These are phyloP conservation scores for Amazona finschi DNA, from an alignment of 2,797 vertebrate species.

Conservation along the genomic window DNA sequence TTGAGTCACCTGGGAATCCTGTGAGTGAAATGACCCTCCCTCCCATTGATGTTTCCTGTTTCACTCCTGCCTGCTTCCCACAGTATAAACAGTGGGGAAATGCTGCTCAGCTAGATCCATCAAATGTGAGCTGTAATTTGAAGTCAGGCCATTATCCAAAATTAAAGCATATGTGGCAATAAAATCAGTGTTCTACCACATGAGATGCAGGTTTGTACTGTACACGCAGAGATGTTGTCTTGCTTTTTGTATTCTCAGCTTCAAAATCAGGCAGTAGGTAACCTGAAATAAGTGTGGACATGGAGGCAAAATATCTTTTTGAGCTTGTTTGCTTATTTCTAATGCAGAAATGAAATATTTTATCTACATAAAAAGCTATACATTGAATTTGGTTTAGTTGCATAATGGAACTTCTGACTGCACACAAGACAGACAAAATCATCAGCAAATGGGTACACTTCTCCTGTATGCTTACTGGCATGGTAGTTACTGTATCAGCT, in stretches of 20 bases:
- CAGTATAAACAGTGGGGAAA: background rate
- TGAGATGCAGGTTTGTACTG: background rate
- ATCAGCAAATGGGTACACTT: background rate
- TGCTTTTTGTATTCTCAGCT: background rate
- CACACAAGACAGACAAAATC: background rate
- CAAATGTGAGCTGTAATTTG: background rate
- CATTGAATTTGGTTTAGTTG: background rate
- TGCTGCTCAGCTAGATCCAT: background rate
- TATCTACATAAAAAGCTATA: background rate
- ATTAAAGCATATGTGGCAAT: background rate
- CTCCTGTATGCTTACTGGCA: background rate
- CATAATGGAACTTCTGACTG: background rate
- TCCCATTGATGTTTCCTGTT: background rate
- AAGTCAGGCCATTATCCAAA: background rate
- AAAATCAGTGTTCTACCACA: background rate
- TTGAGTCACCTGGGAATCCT: background rate
- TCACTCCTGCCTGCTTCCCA: background rate
- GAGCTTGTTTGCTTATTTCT: background rate
- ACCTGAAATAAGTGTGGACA: background rate
- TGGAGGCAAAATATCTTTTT: background rate
- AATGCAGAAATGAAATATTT: background rate
- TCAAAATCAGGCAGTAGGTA: background rate
- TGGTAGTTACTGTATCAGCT: background rate
- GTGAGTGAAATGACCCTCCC: background rate
- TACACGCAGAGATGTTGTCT: background rate